Evolutionary conservation across 2,113 vertebrate genomes (phyloP).

Genomic region (Vireo altiloquus): DNA sequence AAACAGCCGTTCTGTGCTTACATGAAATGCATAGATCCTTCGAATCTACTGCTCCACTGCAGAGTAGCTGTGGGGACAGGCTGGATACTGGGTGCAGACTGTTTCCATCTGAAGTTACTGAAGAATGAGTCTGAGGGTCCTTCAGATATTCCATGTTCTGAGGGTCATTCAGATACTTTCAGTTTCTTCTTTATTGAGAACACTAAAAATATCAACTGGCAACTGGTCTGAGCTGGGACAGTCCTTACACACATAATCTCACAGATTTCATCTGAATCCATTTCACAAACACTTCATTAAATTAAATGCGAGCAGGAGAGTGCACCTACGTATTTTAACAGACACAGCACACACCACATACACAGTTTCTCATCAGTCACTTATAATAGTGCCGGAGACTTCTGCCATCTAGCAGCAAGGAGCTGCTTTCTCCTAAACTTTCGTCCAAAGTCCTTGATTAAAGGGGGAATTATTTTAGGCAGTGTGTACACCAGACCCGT

Average conservation of each 20-base stretch:
- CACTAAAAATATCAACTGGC: background rate
- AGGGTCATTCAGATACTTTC: background rate
- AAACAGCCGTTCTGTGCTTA: background rate
- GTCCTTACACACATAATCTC: background rate
- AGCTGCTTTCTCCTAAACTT: background rate
- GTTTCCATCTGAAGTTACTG: background rate
- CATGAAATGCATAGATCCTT: background rate
- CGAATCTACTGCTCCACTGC: background rate
- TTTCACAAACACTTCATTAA: background rate
- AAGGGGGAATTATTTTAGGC: background rate
- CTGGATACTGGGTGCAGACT: background rate
- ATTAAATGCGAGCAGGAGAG: background rate
- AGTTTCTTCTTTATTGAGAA: background rate
- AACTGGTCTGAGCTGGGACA: background rate
- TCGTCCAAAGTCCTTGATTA: background rate
- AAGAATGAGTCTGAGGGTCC: background rate
- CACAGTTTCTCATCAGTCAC: background rate
- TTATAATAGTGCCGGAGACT: background rate
- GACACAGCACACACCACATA: too few relatives aligned
- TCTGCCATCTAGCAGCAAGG: background rate
- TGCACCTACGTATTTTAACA: background rate
- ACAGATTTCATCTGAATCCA: background rate
- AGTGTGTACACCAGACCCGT: too few relatives aligned
- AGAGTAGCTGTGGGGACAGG: background rate
- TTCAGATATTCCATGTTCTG: background rate